These are phyloP conservation scores for Philereme vetulata DNA, from an alignment of 2,888 invertebrate species.

Conservation along the genomic window DNA sequence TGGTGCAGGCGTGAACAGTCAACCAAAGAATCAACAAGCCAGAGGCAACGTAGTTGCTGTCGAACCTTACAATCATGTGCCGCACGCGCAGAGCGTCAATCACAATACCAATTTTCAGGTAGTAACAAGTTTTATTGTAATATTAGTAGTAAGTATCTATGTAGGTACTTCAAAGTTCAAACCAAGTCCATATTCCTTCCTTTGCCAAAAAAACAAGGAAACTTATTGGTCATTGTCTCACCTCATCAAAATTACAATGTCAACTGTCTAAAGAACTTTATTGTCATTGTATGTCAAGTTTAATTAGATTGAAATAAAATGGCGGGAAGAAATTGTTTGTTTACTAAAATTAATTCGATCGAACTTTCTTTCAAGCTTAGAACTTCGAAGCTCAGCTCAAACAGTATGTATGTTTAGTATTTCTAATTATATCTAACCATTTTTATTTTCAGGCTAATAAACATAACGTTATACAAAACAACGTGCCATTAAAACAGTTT, in stretches of 20 bases:
- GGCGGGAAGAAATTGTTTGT: conserved; percentile 6
- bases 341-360: neutral
- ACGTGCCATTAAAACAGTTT: conserved; percentile 80
- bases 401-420: neutral
- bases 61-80: conserved; percentile 94
- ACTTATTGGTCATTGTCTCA: no score
- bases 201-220: no score
- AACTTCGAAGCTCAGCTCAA: neutral
- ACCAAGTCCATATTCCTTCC: neutral
- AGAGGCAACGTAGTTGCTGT: conserved; percentile 93
- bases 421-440: neutral
- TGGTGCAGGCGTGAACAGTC: conserved; percentile 62
- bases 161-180: neutral
- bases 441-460: conserved; percentile 67
- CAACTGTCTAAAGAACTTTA: neutral
- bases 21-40: conserved; percentile 82
- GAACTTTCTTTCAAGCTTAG: neutral
- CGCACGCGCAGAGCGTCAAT: conserved; percentile 83
- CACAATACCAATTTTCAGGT: conserved; percentile 78
- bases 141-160: neutral
- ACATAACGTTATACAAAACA: conserved; percentile 78
- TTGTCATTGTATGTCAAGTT: conserved; percentile 10
- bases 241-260: neutral
- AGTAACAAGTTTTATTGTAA: conserved; percentile 8
- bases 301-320: neutral